Evolutionary conservation across 2,797 vertebrate genomes (phyloP).

Genomic region (Silurus lanzhouensis): DNA sequence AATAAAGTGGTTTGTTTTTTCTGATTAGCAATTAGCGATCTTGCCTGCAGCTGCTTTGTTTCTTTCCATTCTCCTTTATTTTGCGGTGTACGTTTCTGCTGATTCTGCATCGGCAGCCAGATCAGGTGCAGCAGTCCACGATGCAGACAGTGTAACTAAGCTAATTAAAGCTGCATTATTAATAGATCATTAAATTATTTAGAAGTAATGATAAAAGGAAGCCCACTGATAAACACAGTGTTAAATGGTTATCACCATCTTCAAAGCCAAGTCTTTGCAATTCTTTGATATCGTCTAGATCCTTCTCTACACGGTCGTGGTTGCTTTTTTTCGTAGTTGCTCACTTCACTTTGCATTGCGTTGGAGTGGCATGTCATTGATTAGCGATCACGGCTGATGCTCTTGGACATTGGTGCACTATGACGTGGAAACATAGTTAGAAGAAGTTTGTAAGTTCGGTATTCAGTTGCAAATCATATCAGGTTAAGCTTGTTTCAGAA

Average conservation of each 20-base stretch:
- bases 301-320: not conserved
- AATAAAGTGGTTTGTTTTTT: not conserved
- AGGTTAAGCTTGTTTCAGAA: not conserved
- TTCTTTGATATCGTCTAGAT: not conserved
- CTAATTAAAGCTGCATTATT: constrained; percentile 81
- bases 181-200: constrained; percentile 76
- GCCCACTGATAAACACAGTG: constrained; percentile 70
- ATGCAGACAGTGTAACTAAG: constrained; percentile 64
- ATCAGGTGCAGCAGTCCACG: constrained; percentile 28
- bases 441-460: not conserved
- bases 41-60: not conserved
- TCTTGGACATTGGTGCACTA: not conserved
- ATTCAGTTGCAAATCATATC: not conserved
- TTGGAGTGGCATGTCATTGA: not conserved
- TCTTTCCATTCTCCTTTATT: not conserved
- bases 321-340: not conserved
- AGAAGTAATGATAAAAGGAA: constrained; percentile 71
- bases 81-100: constrained; percentile 1
- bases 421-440: not conserved
- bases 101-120: constrained; percentile 28
- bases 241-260: constrained; percentile 43
- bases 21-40: not conserved
- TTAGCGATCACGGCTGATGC: not conserved
- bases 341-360: not conserved
- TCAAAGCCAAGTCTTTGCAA: not conserved